phyloP scores from a whole-genome alignment of 2,797 vertebrate species.

The Syngnathus rostellatus region DNA sequence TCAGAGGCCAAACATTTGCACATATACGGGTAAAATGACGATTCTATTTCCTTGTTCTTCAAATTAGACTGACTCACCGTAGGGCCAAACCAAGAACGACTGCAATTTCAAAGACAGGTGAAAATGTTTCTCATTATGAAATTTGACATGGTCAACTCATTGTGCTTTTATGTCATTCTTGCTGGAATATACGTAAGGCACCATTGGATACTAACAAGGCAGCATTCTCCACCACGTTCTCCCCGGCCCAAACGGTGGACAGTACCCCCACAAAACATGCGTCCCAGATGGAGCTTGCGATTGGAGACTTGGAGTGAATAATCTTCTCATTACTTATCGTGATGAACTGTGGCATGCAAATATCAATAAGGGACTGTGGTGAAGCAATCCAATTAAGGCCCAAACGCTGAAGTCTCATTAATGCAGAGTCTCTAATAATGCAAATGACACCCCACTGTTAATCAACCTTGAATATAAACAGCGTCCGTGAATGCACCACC shows the following conservation, averaged over 20 bases:
- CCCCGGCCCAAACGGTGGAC: conserved; percentile 25
- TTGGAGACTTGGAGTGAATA: conserved; percentile 71
- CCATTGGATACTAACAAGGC: neutral
- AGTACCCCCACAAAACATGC: conserved; percentile 30
- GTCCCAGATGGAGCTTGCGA: conserved; percentile 65
- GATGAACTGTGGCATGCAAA: conserved; percentile 75
- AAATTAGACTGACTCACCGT: too few species aligned
- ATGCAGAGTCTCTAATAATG: conserved; percentile 71
- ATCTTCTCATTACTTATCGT: conserved; percentile 78
- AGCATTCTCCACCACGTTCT: neutral
- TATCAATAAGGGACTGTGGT: conserved; percentile 75
- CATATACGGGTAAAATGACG: too few species aligned
- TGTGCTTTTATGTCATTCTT: neutral
- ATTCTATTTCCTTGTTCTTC: too few species aligned
- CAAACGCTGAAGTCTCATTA: conserved; percentile 72
- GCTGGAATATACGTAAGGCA: neutral
- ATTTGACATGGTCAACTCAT: neutral
- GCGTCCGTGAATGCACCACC: conserved; percentile 45
- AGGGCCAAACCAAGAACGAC: too few species aligned
- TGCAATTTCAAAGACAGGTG: too few species aligned
- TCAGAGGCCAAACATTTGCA: too few species aligned
- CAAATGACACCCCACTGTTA: conserved; percentile 66
- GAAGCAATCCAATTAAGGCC: conserved; percentile 76
- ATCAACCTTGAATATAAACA: conserved; percentile 72
- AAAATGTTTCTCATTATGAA: too few species aligned